Evolutionary conservation across 2,113 vertebrate genomes (phyloP).

Genomic region (Cromileptes altivelis): DNA sequence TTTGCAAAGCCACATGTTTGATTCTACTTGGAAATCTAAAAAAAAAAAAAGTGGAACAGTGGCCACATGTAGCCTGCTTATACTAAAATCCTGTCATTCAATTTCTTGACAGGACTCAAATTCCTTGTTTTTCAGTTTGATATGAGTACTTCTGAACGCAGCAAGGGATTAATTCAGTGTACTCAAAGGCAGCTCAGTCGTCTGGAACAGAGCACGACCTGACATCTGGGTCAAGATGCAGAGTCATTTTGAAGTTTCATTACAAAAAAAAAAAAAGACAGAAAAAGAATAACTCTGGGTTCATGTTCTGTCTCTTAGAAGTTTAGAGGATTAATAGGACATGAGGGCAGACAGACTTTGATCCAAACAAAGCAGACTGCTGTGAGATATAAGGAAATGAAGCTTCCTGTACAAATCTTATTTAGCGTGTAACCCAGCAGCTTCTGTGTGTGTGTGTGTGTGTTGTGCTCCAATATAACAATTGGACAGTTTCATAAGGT

Average conservation of each 20-base stretch:
- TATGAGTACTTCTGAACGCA: conserved; percentile 47
- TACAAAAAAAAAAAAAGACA: conserved; percentile 25
- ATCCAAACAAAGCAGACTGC: conserved; percentile 38
- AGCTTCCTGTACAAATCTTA: conserved; percentile 8
- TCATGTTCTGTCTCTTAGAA: conserved; percentile 38
- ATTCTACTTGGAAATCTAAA: background rate
- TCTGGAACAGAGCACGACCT: conserved; percentile 51
- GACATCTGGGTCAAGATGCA: conserved; percentile 56
- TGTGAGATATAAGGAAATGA: conserved; percentile 38
- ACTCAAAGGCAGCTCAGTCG: conserved; percentile 51
- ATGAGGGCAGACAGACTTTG: conserved; percentile 41
- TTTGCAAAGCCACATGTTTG: conserved; percentile 9
- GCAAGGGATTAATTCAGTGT: conserved; percentile 50
- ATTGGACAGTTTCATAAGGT: background rate
- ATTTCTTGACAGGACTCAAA: conserved; percentile 34
- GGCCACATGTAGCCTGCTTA: conserved; percentile 18
- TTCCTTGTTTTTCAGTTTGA: conserved; percentile 49
- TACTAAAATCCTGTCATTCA: conserved; percentile 33
- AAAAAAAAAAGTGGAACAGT: background rate
- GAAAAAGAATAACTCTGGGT: conserved; percentile 8
- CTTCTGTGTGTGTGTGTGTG: conserved; percentile 3
- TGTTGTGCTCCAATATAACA: background rate
- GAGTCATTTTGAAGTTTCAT: conserved; percentile 41
- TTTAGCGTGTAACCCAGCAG: conserved; percentile 3
- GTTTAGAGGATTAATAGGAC: conserved; percentile 52